phyloP scores from a whole-genome alignment of 2,113 vertebrate genomes.

The Periophthalmodon schlosseri region DNA sequence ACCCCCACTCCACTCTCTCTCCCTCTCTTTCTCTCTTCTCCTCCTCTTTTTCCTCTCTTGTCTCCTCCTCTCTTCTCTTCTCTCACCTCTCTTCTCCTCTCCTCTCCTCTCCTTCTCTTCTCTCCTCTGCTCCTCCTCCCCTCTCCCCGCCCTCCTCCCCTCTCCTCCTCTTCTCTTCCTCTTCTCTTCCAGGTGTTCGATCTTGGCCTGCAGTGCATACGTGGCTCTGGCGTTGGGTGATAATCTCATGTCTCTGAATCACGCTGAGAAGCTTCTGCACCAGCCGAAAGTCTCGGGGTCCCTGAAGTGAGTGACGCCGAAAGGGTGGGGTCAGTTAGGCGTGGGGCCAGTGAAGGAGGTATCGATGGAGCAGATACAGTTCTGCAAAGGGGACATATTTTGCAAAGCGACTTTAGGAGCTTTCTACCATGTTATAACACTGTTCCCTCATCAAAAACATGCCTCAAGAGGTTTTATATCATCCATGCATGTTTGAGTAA shows the following conservation, averaged over 20 bases:
- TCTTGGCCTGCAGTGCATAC: conserved; percentile 93
- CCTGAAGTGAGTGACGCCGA: conserved; percentile 85
- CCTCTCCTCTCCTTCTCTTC: neutral
- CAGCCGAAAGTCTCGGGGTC: conserved; percentile 95
- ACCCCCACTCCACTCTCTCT: neutral
- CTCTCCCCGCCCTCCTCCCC: neutral
- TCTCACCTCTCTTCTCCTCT: neutral
- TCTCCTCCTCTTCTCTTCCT: neutral
- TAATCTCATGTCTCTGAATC: conserved; percentile 94
- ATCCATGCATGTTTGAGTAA: too few relatives aligned
- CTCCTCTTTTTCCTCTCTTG: too few relatives aligned
- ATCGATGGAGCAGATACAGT: too few relatives aligned
- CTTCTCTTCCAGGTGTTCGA: conserved; percentile 84
- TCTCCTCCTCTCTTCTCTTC: neutral
- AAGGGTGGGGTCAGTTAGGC: neutral
- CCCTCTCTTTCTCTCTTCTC: neutral
- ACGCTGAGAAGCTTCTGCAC: conserved; percentile 95
- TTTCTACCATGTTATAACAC: too few relatives aligned
- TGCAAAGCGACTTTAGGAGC: too few relatives aligned
- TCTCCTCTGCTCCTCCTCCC: neutral
- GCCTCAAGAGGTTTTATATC: too few relatives aligned
- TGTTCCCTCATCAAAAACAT: too few relatives aligned
- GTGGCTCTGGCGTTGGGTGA: conserved; percentile 95
- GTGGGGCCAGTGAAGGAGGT: too few relatives aligned
- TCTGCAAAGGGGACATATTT: too few relatives aligned